phyloP scores from a whole-genome alignment of 2,797 vertebrate species.

The Rousettus madagascariensis region DNA sequence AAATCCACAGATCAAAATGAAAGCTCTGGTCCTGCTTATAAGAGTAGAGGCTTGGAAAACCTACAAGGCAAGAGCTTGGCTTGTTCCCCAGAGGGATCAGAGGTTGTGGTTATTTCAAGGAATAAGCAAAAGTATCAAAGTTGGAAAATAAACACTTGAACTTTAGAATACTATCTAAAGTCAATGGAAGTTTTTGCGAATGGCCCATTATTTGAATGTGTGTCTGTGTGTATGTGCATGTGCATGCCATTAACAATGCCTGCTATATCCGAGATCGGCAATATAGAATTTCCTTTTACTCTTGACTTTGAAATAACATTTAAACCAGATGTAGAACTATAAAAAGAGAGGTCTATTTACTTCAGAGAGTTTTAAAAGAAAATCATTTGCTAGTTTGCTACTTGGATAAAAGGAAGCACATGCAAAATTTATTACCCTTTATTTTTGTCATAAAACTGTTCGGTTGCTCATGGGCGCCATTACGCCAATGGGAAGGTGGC shows the following conservation, averaged over 20 bases:
- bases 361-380: background rate
- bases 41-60: constrained; percentile 43
- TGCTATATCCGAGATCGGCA: background rate
- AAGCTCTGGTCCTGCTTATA: constrained; percentile 22
- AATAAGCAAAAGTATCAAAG: constrained; percentile 38
- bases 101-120: constrained; percentile 42
- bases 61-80: background rate
- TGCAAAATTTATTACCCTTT: background rate
- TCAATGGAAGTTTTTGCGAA: constrained; percentile 42
- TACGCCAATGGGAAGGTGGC: no score
- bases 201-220: background rate
- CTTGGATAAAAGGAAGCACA: background rate
- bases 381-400: background rate
- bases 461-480: no score
- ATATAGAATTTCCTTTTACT: background rate
- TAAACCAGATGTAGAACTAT: constrained; percentile 12
- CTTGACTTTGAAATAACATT: constrained; percentile 54
- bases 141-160: constrained; percentile 57
- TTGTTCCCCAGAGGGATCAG: constrained; percentile 17
- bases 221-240: background rate
- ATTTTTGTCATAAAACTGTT: constrained; percentile 4
- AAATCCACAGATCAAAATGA: constrained; percentile 61
- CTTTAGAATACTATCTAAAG: constrained; percentile 32
- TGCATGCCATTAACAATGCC: background rate
- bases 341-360: background rate